Evolutionary conservation across 2,888 invertebrate species (phyloP).

Genomic region (Agapetus fuscipes): DNA sequence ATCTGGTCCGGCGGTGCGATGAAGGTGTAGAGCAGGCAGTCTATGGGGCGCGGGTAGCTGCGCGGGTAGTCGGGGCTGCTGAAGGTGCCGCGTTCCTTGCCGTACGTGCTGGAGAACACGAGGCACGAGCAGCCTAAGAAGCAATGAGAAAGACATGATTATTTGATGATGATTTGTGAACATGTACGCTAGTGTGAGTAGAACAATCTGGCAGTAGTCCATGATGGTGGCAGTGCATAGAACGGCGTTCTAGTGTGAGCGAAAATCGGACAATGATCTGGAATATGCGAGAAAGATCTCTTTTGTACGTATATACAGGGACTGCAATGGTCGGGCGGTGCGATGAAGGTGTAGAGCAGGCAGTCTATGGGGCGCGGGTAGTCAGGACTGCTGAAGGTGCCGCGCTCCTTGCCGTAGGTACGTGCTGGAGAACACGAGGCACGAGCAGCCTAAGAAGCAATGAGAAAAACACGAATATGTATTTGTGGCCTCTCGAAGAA

Average conservation of each 20-base stretch:
- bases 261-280: no score
- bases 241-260: no score
- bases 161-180: not conserved
- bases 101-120: constrained; percentile 68
- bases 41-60: constrained; percentile 61
- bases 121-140: constrained; percentile 75
- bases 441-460: constrained; percentile 84
- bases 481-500: no score
- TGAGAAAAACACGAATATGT: no score
- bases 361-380: constrained; percentile 55
- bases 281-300: no score
- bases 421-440: constrained; percentile 70
- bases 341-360: constrained; percentile 75
- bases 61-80: constrained; percentile 77
- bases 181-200: no score
- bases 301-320: no score
- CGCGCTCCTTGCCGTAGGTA: constrained; percentile 64
- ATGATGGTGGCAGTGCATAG: no score
- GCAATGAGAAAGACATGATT: not conserved
- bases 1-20: constrained; percentile 69
- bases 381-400: constrained; percentile 51
- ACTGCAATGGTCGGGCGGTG: constrained; percentile 66
- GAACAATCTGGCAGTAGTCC: no score
- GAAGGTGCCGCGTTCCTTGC: constrained; percentile 70
- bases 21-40: constrained; percentile 80